These are phyloP conservation scores for Ctenochaetus hawaiiensis DNA, from an alignment of 2,797 vertebrate genomes.

Conservation along the genomic window DNA sequence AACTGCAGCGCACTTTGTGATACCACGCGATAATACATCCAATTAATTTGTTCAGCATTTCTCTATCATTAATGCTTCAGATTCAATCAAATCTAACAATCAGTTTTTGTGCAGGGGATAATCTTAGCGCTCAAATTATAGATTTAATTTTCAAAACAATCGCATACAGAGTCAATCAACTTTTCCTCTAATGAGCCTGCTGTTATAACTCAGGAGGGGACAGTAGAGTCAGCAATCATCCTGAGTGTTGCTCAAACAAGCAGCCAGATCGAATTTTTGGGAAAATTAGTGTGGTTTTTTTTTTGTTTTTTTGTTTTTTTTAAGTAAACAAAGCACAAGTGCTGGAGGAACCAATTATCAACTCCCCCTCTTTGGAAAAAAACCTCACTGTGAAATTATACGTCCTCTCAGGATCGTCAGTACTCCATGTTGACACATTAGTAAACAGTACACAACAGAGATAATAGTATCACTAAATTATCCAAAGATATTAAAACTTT, in stretches of 20 bases:
- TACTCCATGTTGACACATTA: neutral
- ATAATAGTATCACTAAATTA: neutral
- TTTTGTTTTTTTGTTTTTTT: neutral
- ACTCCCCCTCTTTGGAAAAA: neutral
- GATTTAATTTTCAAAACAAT: constrained; percentile 62
- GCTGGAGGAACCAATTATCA: neutral
- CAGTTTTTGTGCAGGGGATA: constrained; percentile 29
- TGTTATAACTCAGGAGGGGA: constrained; percentile 51
- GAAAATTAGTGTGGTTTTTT: neutral
- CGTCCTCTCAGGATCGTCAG: neutral
- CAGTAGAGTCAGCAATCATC: constrained; percentile 26
- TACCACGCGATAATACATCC: constrained; percentile 24
- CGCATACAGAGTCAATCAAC: constrained; percentile 46
- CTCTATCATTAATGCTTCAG: constrained; percentile 51
- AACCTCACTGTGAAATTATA: neutral
- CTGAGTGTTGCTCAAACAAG: constrained; percentile 54
- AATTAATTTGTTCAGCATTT: constrained; percentile 36
- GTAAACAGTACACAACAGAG: too few relatives aligned
- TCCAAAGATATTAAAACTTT: too few relatives aligned
- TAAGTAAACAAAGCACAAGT: neutral
- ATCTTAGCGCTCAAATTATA: constrained; percentile 46
- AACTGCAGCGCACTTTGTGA: constrained; percentile 9
- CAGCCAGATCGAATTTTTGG: constrained; percentile 16
- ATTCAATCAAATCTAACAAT: constrained; percentile 51
- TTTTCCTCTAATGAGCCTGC: constrained; percentile 55